Evolutionary conservation across 2,797 vertebrate species (phyloP).

Genomic region (Scarus forsteni): DNA sequence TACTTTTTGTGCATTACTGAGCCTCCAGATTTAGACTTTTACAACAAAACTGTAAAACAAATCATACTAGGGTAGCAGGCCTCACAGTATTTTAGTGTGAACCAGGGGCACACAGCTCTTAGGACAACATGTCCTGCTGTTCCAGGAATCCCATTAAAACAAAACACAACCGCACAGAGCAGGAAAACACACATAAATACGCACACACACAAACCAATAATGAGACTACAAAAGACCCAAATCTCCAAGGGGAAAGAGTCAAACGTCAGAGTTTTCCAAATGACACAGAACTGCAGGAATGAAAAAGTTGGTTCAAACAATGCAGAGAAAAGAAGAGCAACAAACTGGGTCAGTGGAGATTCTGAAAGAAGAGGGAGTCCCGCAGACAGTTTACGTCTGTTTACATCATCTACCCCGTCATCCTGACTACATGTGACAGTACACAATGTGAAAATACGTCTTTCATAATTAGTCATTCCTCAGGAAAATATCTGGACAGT

Average conservation of each 20-base stretch:
- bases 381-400: conserved; percentile 23
- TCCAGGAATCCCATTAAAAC: conserved; percentile 68
- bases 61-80: neutral
- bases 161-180: conserved; percentile 39
- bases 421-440: conserved; percentile 29
- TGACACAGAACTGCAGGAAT: conserved; percentile 7
- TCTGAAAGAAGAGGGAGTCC: conserved; percentile 9
- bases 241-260: conserved; percentile 1
- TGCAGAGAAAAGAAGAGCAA: conserved; percentile 36
- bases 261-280: conserved; percentile 16
- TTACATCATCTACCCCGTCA: conserved; percentile 21
- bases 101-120: conserved; percentile 2
- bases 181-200: conserved; percentile 12
- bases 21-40: too few relatives aligned
- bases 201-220: conserved; percentile 29
- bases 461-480: conserved; percentile 11
- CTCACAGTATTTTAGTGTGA: neutral
- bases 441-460: conserved; percentile 16
- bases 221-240: conserved; percentile 25
- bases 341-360: conserved; percentile 57
- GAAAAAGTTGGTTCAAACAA: conserved; percentile 47
- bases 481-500: conserved; percentile 18
- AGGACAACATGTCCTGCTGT: conserved; percentile 28
- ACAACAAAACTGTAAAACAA: neutral
- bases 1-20: neutral